Base-by-base conservation (phyloP, 2,113 vertebrate genomes). In the Carassius auratus region DNA sequence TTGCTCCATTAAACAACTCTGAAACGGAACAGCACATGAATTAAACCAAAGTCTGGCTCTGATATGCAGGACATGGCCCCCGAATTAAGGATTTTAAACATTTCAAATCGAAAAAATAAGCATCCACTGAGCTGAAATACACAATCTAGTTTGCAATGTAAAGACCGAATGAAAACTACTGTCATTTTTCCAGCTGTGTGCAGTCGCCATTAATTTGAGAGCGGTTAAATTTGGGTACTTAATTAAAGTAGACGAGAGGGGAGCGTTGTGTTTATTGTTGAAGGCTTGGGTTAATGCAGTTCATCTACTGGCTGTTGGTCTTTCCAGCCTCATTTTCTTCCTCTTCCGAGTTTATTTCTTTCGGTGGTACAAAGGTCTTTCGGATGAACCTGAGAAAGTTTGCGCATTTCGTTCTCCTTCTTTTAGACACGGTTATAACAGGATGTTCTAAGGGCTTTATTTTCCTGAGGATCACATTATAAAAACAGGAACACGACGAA, bases 1-100 rank as follows among this genome's bases (percentile, higher is more conserved):
- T 89, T 1, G 86, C 89, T 91, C 91, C 88, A 91, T 93, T 91
- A 93, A 93, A 92, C 86, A 89, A 91, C 89, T 91, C 92, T 86
- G 50, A 88, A 55, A 85, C 76, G 81, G 89, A 89, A 71, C 79
- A 33, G 80, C 64, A 87, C 84, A 90, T 89, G 87, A 91, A 91
- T 90, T 87, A 92, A 92, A 93, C 87, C 89, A 90, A 73, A 84
- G 74, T 73, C 50, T 77, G 87, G 87, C 64, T 33, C 2, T 1
- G 48, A 50, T 50, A 50, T 50, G 48, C 10, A 50, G 48, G 48
- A 50, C 12, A 50, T 50, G 48, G 45, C 12, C 81, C 81, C 23
- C 0, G 66, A 42, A 91, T 90, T 91, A 93, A 87, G 75, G 10
- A 62, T 45, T 76, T 89, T 84, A 88, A 84, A 89, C 66, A 76